Evolutionary conservation across 2,797 vertebrate genomes (phyloP), one percentile per base, ranked within the genome.

Genomic region (Mionectes olivaceus): DNA sequence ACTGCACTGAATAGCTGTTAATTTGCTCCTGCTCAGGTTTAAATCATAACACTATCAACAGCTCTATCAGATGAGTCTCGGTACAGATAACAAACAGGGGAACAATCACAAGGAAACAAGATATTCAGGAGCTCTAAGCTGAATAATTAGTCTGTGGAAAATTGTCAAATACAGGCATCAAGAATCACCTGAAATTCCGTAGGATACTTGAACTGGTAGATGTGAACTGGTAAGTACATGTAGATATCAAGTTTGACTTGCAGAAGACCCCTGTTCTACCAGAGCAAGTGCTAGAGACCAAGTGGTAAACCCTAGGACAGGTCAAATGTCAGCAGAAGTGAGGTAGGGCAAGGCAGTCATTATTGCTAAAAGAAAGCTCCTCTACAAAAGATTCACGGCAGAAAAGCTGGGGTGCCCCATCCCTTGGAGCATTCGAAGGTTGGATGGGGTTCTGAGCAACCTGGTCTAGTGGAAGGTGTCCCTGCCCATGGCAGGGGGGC

Each of bases 191-290:
- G 49, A 68, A 59, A 33, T 49, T n/a, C 37, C 8, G 22, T 11
- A 3, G 19, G 5, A n/a, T 27, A 23, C 3, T 12, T 80, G 22
- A 61, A 50, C 5, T 44, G 19, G 13, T 43, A 67, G 16, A 32
- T 43, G 4, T 2, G 7, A 67, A 10, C 9, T 28, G 8, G 1
- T 47, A 41, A 25, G 5, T 39, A 47, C 3, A 52, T 0, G 0
- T 7, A n/a, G 10, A 10, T 25, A 41, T 1, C 3, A 44, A 52
- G 5, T 46, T 37, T 50, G 52, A 46, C 23, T n/a, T 59, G 23
- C 6, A 35, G 59, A 76, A 76, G 25, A 53, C 3, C 6, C 3
- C 19, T 21, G 9, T 9, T 41, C 17, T 19, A 53, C 8, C 17
- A 44, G 18, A 79, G 25, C 9, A 73, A 37, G 55, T 64, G 16